Evolutionary conservation across 2,888 invertebrate genomes (phyloP).

Genomic region (Lordiphosa fenestrarum): DNA sequence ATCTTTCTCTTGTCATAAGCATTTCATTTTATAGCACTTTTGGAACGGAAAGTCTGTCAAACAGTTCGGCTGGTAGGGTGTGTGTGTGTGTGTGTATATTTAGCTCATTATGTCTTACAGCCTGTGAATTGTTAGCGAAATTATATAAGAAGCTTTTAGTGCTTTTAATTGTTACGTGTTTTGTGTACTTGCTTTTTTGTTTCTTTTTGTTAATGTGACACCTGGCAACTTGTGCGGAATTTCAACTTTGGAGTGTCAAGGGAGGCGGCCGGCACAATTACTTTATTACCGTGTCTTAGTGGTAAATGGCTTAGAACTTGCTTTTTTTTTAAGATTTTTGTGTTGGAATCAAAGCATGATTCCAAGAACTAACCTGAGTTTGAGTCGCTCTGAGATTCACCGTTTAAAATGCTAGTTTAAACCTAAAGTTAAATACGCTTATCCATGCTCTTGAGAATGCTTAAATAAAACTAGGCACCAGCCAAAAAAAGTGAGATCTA

Average conservation of each 20-base stretch:
- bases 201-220: constrained; percentile 37
- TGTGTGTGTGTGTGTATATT: constrained; percentile 43
- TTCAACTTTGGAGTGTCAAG: constrained; percentile 21
- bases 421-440: too few relatives aligned
- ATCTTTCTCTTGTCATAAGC: constrained; percentile 26
- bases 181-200: constrained; percentile 11
- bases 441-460: too few relatives aligned
- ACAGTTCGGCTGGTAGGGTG: constrained; percentile 27
- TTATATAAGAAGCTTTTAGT: constrained; percentile 65
- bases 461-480: too few relatives aligned
- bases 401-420: too few relatives aligned
- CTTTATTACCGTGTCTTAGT: not conserved
- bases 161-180: constrained; percentile 68
- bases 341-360: too few relatives aligned
- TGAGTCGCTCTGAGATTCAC: too few relatives aligned
- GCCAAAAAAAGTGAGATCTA: too few relatives aligned
- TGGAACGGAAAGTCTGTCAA: constrained; percentile 1
- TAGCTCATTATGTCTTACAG: constrained; percentile 18
- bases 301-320: constrained; percentile 5
- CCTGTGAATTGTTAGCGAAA: constrained; percentile 35
- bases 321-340: too few relatives aligned
- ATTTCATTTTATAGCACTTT: constrained; percentile 16
- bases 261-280: constrained; percentile 4
- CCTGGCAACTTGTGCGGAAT: constrained; percentile 41
- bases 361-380: too few relatives aligned